Evolutionary conservation across 1,140 invertebrate species (phyloP).

Genomic region (Brachionus paranguensis): DNA sequence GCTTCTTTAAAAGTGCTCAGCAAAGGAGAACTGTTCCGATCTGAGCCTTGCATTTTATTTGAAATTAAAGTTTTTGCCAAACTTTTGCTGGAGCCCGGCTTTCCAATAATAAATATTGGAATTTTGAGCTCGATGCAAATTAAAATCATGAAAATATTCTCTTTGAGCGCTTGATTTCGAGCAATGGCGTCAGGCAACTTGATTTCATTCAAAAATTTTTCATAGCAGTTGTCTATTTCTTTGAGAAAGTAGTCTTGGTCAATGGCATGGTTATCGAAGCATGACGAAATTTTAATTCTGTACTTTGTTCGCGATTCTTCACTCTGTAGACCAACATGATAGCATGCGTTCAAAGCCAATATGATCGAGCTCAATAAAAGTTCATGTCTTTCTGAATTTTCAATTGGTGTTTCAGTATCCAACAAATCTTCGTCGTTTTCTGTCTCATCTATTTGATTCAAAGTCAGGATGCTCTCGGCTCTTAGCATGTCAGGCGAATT

Average conservation of each 20-base stretch:
- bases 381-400: neutral
- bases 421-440: neutral
- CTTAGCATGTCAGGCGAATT: neutral
- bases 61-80: conserved; percentile 48
- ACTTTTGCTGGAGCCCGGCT: conserved; percentile 51
- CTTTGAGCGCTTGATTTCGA: conserved; percentile 48
- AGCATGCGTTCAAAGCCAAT: conserved; percentile 42
- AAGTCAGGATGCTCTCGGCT: neutral
- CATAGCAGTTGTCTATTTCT: conserved; percentile 44
- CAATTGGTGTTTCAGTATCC: neutral
- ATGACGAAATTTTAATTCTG: conserved; percentile 32
- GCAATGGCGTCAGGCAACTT: conserved; percentile 46
- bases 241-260: neutral
- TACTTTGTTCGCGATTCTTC: conserved; percentile 40
- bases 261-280: neutral
- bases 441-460: neutral
- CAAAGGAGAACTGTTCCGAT: conserved; percentile 43
- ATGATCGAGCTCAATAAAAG: conserved; percentile 38
- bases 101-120: conserved; percentile 50
- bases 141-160: conserved; percentile 52
- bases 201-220: conserved; percentile 46
- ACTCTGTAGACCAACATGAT: conserved; percentile 41
- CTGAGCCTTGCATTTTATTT: conserved; percentile 48
- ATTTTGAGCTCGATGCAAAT: conserved; percentile 48
- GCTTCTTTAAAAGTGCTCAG: conserved; percentile 47